phyloP scores from a whole-genome alignment of 2,888 invertebrate species.

The Calliscelio sp. region DNA sequence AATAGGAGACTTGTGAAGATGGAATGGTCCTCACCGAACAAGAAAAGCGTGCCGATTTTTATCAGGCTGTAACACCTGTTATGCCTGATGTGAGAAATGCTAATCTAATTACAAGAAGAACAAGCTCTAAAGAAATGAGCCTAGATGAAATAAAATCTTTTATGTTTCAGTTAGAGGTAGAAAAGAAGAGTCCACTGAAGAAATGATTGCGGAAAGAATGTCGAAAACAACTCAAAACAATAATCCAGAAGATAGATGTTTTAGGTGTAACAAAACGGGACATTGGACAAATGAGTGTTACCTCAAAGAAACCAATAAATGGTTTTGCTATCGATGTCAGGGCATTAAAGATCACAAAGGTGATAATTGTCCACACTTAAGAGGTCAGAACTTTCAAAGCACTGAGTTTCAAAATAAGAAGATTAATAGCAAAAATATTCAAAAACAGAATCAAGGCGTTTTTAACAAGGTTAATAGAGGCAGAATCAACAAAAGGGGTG shows the following conservation, averaged over 20 bases:
- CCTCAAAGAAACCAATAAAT: slow-evolving; percentile 17
- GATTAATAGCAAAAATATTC: background rate
- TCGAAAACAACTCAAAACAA: background rate
- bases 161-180: slow-evolving; percentile 3
- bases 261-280: slow-evolving; percentile 27
- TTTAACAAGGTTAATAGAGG: background rate
- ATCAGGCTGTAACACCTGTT: slow-evolving; percentile 57
- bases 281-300: background rate
- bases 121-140: slow-evolving; percentile 48
- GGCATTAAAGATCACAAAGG: slow-evolving; percentile 52
- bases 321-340: slow-evolving; percentile 67
- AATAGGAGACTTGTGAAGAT: slow-evolving; percentile 64
- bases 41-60: slow-evolving; percentile 60
- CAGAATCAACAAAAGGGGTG: background rate
- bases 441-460: background rate
- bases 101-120: slow-evolving; percentile 54
- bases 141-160: background rate
- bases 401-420: no score
- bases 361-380: slow-evolving; percentile 23
- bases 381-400: background rate
- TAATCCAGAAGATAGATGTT: slow-evolving; percentile 18
- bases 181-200: background rate
- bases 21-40: slow-evolving; percentile 62
- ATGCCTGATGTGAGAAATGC: slow-evolving; percentile 61
- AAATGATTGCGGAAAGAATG: background rate